These are phyloP conservation scores for Scaptomyza pallida DNA, from an alignment of 1,140 invertebrate species.

Conservation along the genomic window DNA sequence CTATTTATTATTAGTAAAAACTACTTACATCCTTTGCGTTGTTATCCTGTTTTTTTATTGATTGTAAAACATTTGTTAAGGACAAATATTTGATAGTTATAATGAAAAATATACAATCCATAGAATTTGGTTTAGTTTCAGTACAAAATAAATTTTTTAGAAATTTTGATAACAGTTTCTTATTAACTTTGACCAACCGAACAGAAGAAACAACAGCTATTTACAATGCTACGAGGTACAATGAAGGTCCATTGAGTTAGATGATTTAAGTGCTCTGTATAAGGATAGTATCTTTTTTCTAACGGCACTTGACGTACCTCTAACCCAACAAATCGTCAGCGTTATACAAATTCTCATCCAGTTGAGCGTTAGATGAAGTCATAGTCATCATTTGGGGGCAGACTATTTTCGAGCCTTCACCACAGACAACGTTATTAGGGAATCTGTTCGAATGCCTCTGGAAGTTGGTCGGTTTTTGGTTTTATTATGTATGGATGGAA, in stretches of 20 bases:
- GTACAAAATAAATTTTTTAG: slow-evolving; percentile 29
- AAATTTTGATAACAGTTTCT: slow-evolving; percentile 11
- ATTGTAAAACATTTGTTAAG: slow-evolving; percentile 60
- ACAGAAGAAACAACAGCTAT: slow-evolving; percentile 5
- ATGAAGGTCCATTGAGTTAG: slow-evolving; percentile 19
- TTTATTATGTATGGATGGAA: not conserved
- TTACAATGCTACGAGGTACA: slow-evolving; percentile 27
- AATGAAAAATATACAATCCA: slow-evolving; percentile 69
- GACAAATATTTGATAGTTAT: slow-evolving; percentile 55
- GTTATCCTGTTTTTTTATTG: slow-evolving; percentile 71
- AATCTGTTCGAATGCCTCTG: slow-evolving; percentile 44
- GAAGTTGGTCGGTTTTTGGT: slow-evolving; percentile 30
- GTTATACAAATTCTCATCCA: slow-evolving; percentile 74
- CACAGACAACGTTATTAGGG: slow-evolving; percentile 62
- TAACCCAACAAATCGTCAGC: slow-evolving; percentile 58
- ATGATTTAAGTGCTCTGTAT: slow-evolving; percentile 10
- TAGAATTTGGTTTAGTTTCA: slow-evolving; percentile 53
- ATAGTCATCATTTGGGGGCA: slow-evolving; percentile 37
- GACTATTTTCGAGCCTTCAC: slow-evolving; percentile 74
- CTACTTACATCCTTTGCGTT: slow-evolving; percentile 82
- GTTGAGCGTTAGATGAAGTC: slow-evolving; percentile 37
- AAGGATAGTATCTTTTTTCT: slow-evolving; percentile 26
- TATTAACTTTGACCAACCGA: not conserved
- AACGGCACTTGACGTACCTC: slow-evolving; percentile 53
- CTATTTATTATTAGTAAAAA: slow-evolving; percentile 46